Evolutionary conservation across 2,797 vertebrate species (phyloP), one percentile per base, ranked within the genome.

Genomic region (Argya squamiceps): DNA sequence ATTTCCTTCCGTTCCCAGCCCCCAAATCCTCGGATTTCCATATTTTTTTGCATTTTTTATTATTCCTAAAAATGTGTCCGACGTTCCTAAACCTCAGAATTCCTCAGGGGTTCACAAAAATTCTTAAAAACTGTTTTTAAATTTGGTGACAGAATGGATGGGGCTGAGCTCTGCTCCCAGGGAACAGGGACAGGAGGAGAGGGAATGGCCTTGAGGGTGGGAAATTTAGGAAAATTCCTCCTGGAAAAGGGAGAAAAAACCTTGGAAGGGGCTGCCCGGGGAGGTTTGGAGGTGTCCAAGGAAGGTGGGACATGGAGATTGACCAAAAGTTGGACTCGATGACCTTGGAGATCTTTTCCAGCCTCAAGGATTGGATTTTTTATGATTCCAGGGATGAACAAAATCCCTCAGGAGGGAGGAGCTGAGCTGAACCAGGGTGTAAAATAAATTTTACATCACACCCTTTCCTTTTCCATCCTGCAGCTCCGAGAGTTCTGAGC

Each of bases 181-280:
- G n/a, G 68, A 52, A 30, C 1, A 0, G 19, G 8, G 6, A 2
- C 23, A 21, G 44, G 13, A 16, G 0, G 1, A n/a, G 67, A 29
- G 29, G 29, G 29, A 74, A 30, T 37, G 37, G 37, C 37, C 0
- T 29, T 0, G 1, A 12, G 29, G 39, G 13, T 22, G 39, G 60
- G 39, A 17, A 21, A 73, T 58, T 20, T 34, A 46, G 53, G 60
- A 4, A 46, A 39, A 67, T 53, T 1, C 10, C 4, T 8, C 5
- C 14, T 53, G 77, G 77, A 47, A 81, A 88, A 58, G 37, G 37
- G 37, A 37, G 37, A 11, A 37, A 37, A 37, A 37, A 37, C 37
- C 37, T 37, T 37, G 37, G 37, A 37, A 37, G 37, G 37, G 37
- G 37, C 37, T 37, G 37, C 37, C 37, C 37, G 37, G 37, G 37